Conservation (phyloP, 1,140 invertebrate genomes). For the Drosophila kanapiae region DNA sequence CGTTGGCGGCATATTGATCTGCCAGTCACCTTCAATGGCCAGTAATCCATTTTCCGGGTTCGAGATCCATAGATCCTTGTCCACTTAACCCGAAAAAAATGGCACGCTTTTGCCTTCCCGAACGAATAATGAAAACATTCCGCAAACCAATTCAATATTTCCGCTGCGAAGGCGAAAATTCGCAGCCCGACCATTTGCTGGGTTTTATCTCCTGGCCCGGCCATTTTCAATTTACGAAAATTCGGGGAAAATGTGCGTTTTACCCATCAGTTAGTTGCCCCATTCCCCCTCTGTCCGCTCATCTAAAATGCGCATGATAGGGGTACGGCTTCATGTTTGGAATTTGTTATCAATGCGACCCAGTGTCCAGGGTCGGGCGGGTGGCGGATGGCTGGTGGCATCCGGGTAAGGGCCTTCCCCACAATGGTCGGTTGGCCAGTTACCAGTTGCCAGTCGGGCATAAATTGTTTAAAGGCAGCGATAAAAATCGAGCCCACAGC, state of each 20-base stretch:
- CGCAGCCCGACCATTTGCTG: constrained; percentile 35
- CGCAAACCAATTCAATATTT: constrained; percentile 80
- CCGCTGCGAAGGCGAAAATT: constrained; percentile 44
- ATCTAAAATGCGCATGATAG: constrained; percentile 74
- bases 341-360: constrained; percentile 73
- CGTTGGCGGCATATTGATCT: constrained; percentile 31
- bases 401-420: constrained; percentile 3
- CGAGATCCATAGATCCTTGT: constrained; percentile 11
- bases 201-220: constrained; percentile 29
- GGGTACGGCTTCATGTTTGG: constrained; percentile 64
- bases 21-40: constrained; percentile 40
- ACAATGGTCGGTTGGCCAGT: constrained; percentile 20
- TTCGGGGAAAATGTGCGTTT: constrained; percentile 55
- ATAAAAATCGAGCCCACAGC: constrained; percentile 74
- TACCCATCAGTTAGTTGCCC: constrained; percentile 14
- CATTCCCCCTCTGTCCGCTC: constrained; percentile 16
- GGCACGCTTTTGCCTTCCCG: constrained; percentile 36
- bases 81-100: constrained; percentile 17
- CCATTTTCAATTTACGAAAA: constrained; percentile 74
- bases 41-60: constrained; percentile 30
- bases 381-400: too few species aligned
- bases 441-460: constrained; percentile 28
- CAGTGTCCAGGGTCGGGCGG: constrained; percentile 1
- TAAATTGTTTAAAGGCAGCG: constrained; percentile 69
- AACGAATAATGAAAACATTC: constrained; percentile 77